phyloP scores from a whole-genome alignment of 2,797 vertebrate species.

The Malacoctenus gilli region DNA sequence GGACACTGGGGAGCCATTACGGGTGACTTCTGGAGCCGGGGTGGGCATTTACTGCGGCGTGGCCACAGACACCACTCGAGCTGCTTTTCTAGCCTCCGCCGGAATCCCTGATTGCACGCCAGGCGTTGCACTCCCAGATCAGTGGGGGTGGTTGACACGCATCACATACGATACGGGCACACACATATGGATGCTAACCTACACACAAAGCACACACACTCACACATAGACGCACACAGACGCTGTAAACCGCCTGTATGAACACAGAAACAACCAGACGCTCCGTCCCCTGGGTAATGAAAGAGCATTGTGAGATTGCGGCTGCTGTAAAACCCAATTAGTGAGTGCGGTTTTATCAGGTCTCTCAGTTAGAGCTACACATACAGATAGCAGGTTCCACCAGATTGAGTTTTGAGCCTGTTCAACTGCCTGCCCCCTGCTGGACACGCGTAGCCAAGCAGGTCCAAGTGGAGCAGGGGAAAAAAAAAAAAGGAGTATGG shows the following conservation, averaged over 20 bases:
- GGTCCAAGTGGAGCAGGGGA: slow-evolving; percentile 13
- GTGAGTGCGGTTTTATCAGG: slow-evolving; percentile 70
- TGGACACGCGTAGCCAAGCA: slow-evolving; percentile 58
- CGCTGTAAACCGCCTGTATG: slow-evolving; percentile 48
- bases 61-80: slow-evolving; percentile 45
- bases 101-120: slow-evolving; percentile 50
- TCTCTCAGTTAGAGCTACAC: slow-evolving; percentile 59
- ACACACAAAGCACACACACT: neutral
- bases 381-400: slow-evolving; percentile 65
- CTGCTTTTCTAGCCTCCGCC: slow-evolving; percentile 36
- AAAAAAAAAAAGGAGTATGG: neutral
- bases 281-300: slow-evolving; percentile 77
- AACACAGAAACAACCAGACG: slow-evolving; percentile 63
- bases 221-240: slow-evolving; percentile 14
- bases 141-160: slow-evolving; percentile 48
- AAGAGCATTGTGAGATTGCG: slow-evolving; percentile 70
- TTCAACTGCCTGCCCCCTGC: slow-evolving; percentile 69
- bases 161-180: slow-evolving; percentile 32
- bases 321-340: slow-evolving; percentile 81
- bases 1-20: slow-evolving; percentile 58
- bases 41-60: slow-evolving; percentile 33
- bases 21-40: slow-evolving; percentile 19
- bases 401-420: slow-evolving; percentile 27
- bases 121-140: slow-evolving; percentile 33
- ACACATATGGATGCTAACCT: slow-evolving; percentile 16